Percentiles rank a stretch among this genome's conserved stretches.
These are phyloP conservation scores for Anolis carolinensis DNA, from an alignment of 2,113 vertebrate genomes.

Conservation along the genomic window DNA sequence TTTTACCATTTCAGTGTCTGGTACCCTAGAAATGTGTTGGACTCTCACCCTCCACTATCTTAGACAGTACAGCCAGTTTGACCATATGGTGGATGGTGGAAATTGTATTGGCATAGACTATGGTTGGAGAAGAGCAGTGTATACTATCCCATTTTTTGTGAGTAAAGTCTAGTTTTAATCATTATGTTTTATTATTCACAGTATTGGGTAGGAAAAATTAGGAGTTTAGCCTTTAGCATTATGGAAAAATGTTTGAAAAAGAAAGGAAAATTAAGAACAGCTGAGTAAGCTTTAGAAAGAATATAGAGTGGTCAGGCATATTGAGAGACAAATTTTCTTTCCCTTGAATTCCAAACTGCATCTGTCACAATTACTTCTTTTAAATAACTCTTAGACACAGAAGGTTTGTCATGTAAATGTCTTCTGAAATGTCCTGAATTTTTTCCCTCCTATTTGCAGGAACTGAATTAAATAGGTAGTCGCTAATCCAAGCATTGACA, in stretches of 20 bases:
- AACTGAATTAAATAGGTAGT: neutral
- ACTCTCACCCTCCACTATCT: neutral
- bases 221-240: neutral
- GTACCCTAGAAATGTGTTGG: neutral
- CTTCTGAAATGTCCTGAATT: neutral
- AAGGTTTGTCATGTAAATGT: neutral
- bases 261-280: neutral
- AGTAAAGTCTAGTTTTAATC: neutral
- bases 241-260: neutral
- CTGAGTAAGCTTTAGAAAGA: neutral
- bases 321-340: neutral
- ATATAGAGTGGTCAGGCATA: neutral
- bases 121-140: neutral
- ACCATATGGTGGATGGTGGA: no score
- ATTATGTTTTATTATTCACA: constrained; percentile 34
- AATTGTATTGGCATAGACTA: no score
- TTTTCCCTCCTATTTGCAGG: neutral
- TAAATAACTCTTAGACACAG: neutral
- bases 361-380: neutral
- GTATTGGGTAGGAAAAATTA: neutral
- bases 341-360: neutral
- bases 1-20: neutral
- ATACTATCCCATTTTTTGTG: neutral
- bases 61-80: neutral
- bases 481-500: no score